A percentile compares a stretch with the other conserved stretches of the same genome.
These are phyloP conservation scores for Noctua comes DNA, from an alignment of 2,888 invertebrate genomes.

Conservation along the genomic window DNA sequence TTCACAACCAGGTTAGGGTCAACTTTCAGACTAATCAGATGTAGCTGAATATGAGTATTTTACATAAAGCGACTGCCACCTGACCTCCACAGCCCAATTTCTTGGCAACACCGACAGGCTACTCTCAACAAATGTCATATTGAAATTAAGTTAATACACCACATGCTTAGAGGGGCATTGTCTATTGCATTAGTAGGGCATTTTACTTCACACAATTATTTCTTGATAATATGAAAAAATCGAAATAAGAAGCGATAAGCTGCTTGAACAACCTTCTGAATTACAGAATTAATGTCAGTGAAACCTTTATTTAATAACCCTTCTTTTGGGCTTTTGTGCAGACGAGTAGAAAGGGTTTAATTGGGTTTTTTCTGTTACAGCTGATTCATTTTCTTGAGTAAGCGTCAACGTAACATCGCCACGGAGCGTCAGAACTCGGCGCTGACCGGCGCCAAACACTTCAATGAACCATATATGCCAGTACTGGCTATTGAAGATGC, in stretches of 20 bases:
- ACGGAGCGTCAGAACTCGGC: constrained; percentile 90
- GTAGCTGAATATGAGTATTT: constrained; percentile 13
- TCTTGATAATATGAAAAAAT: constrained; percentile 7
- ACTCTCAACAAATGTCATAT: background rate
- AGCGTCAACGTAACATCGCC: constrained; percentile 77
- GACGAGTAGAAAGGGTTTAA: background rate
- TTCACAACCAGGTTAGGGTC: constrained; percentile 29
- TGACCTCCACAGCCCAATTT: constrained; percentile 16
- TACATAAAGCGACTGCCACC: constrained; percentile 9
- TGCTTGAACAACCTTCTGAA: background rate
- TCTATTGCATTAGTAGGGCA: too few species aligned
- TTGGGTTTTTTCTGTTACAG: constrained; percentile 67
- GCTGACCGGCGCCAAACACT: constrained; percentile 89
- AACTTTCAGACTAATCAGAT: constrained; percentile 1
- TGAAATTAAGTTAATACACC: background rate
- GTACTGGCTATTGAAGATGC: constrained; percentile 92
- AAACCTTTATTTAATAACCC: background rate
- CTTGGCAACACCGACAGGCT: constrained; percentile 1
- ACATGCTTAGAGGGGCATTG: too few species aligned
- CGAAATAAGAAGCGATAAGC: background rate
- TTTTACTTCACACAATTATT: background rate
- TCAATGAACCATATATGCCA: constrained; percentile 92
- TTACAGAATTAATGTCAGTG: background rate
- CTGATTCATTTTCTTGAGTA: constrained; percentile 54
- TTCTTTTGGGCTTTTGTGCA: background rate